Base-by-base conservation (phyloP, 2,888 invertebrate genomes). In the Ochropacha duplaris region DNA sequence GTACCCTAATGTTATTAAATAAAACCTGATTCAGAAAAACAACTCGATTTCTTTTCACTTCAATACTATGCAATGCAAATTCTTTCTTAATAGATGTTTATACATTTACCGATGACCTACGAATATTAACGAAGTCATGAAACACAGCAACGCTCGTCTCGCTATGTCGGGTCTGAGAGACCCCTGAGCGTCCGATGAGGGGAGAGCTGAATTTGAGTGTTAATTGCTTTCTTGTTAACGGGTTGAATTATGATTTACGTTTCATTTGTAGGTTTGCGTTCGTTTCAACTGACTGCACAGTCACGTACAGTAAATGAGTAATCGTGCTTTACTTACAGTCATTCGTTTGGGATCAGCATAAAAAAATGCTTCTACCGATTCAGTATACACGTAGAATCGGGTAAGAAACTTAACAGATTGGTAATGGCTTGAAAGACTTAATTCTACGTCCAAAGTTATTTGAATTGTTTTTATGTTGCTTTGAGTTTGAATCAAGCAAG, bases 201-300 rank as follows among this genome's bases (percentile, higher is more conserved):
- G 73, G 69, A 67, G 64, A 65, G 62, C 60, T 16, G 36, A 57
- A 64, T 64, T 72, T 66, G 73, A 77, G 79, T 84, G 90, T 89
- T 91, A 90, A 92, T 92, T 91, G 84, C 86, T 81, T 84, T 84
- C 88, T 88, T 88, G 90, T 88, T 81, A 77, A 66, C 71, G 68
- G 69, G 65, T 67, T 72, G 73, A 70, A 74, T 73, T 82, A 79
- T 83, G 81, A 82, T 83, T 83, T 79, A 76, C 74, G 71, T 78
- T 73, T 72, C 67, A 66, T 68, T 69, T 66, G 61, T 71, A 71
- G 31, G 31, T 31, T 31, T 69, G 74, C 76, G 61, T 70, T 66
- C 72, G 71, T 68, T 70, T 69, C 61, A 74, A 74, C 74, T 72
- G 73, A 71, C 72, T 71, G 16, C 19, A n/a, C 44, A 44, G 44